Conservation (phyloP, 2,113 vertebrate species). For the Myotis lucifugus region DNA sequence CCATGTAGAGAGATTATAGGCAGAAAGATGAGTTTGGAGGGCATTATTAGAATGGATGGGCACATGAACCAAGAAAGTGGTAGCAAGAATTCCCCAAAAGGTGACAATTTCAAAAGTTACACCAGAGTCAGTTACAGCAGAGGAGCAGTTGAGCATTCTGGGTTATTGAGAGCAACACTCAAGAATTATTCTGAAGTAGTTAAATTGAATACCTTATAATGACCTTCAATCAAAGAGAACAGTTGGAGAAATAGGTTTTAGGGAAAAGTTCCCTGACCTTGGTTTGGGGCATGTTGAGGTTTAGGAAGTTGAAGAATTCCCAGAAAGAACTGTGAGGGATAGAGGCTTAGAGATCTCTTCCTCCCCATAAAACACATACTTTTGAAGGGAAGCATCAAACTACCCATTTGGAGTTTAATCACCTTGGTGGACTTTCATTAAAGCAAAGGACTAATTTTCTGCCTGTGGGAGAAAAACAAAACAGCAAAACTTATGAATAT, state of each 20-base stretch:
- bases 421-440: neutral
- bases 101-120: neutral
- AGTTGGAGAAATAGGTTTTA: neutral
- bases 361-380: neutral
- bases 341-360: neutral
- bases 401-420: neutral
- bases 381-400: neutral
- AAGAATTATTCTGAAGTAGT: neutral
- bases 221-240: neutral
- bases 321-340: neutral
- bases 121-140: neutral
- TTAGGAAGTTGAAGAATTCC: neutral
- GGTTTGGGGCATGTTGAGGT: neutral
- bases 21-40: neutral
- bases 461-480: neutral
- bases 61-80: neutral
- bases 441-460: slow-evolving; percentile 13
- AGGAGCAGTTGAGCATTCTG: neutral
- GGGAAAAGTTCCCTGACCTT: neutral
- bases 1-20: neutral
- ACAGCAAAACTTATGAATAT: neutral
- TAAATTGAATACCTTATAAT: neutral
- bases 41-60: neutral
- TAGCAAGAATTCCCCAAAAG: neutral
- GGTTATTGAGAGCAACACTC: neutral